Percentiles rank a stretch among this genome's conserved stretches.
Conservation (phyloP, 2,888 invertebrate genomes). For the Branchellion lobata region DNA sequence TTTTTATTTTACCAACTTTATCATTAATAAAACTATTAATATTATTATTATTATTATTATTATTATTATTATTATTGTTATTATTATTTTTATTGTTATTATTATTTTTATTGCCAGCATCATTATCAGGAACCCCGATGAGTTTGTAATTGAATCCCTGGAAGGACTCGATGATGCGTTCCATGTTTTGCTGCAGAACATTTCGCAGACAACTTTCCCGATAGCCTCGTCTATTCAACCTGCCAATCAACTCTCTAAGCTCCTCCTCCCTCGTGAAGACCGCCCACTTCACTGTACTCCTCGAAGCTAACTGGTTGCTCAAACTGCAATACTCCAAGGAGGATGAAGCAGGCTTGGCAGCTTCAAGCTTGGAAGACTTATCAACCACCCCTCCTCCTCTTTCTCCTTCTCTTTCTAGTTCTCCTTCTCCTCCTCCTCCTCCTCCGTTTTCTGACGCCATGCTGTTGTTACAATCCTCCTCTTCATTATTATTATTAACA, state of each 20-base stretch:
- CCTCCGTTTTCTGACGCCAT: neutral
- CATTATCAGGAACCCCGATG: constrained; percentile 58
- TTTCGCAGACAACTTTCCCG: constrained; percentile 75
- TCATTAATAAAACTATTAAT: too few relatives aligned
- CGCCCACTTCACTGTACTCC: constrained; percentile 46
- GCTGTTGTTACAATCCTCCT: constrained; percentile 13
- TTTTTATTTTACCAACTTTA: too few relatives aligned
- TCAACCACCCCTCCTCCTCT: neutral
- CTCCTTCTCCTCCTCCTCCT: neutral
- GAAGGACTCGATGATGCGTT: constrained; percentile 24
- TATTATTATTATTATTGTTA: too few relatives aligned
- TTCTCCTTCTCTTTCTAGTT: neutral
- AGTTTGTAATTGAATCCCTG: neutral
- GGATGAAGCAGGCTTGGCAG: neutral
- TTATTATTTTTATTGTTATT: too few relatives aligned
- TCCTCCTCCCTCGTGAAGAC: constrained; percentile 64
- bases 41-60: too few relatives aligned
- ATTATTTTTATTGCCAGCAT: constrained; percentile 68
- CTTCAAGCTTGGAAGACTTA: too few relatives aligned
- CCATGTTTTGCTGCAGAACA: neutral
- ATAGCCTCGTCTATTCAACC: constrained; percentile 79
- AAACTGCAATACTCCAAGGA: constrained; percentile 28
- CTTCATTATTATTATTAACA: constrained; percentile 46
- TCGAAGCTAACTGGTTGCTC: constrained; percentile 41
- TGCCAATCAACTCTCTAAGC: constrained; percentile 71